Conservation (phyloP, 2,113 vertebrate species). For the Bombycilla garrulus region DNA sequence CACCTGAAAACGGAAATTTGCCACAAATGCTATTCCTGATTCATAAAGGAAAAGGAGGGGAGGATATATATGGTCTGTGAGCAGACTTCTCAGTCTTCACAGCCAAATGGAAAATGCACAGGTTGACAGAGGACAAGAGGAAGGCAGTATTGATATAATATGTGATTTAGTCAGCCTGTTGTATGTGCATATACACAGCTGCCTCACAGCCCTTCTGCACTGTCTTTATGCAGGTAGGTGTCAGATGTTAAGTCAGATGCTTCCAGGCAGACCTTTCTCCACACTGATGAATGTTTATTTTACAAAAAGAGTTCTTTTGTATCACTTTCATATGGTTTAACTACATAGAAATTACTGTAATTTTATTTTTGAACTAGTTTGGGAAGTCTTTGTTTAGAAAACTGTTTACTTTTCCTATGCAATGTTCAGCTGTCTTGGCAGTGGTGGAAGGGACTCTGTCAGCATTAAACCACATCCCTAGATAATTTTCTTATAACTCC, state of each 20-base stretch:
- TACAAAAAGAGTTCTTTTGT: not conserved
- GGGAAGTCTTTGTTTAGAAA: not conserved
- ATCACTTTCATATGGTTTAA: not conserved
- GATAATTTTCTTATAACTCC: not conserved
- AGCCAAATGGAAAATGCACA: not conserved
- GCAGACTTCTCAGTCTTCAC: not conserved
- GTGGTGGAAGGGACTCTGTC: not conserved
- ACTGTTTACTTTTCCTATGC: not conserved
- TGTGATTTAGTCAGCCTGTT: not conserved
- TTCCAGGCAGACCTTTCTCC: not conserved
- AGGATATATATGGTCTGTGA: not conserved
- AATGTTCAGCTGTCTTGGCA: not conserved
- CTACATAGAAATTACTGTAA: not conserved
- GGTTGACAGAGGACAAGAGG: not conserved
- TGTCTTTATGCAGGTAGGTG: not conserved
- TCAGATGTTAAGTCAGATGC: not conserved
- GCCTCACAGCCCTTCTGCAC: not conserved
- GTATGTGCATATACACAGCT: not conserved
- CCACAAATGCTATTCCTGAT: not conserved
- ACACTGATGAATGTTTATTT: not conserved
- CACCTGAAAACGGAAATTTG: not conserved
- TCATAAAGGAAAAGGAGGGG: not conserved
- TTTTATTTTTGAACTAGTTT: not conserved
- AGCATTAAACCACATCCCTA: not conserved
- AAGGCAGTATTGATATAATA: not conserved